Evolutionary conservation across 2,113 vertebrate genomes (phyloP), one percentile per base, ranked within the genome.

Genomic region (Passer domesticus): DNA sequence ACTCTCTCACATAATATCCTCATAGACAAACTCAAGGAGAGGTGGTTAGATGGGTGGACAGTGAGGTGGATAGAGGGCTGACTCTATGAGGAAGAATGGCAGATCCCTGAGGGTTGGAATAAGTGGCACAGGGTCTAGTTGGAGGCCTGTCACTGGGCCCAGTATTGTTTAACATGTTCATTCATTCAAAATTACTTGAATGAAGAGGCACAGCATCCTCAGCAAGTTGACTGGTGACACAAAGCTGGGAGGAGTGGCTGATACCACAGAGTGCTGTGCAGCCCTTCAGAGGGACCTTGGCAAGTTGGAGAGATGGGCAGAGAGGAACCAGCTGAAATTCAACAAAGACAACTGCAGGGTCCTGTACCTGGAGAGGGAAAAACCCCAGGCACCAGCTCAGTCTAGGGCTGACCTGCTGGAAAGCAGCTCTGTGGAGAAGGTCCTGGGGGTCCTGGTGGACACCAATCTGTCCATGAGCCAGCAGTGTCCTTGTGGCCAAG

Each of bases 401-500:
- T 19, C 82, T 66, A 30, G 50, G n/a, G 24, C n/a, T 11, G 5
- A 35, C 4, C 41, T 41, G 6, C 50, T 49, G 15, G 50, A 0
- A 56, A n/a, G 19, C 69, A 64, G 41, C 18, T 39, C 39, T 64
- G 28, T 33, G 28, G 6, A 56, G 41, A 64, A n/a, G 49, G 27
- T 9, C 17, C 0, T 6, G 22, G 13, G 59, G 1, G 0, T 74
- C 6, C 49, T 22, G 18, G 14, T 46, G 33, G 58, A 47, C 58
- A 63, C 6, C 41, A 19, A 64, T 62, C 52, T 67, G 8, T 43
- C 52, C 31, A 21, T 31, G 25, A 58, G 16, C 52, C 52, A 58
- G 31, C 44, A 66, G 16, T 9, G 31, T 21, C 23, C 73, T 7
- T 62, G 64, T 53, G 64, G n/a, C n/a, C 47, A 39, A 35, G 21